Base-by-base conservation (phyloP, 2,797 vertebrate species). In the Pseudotriccus pelzelni region DNA sequence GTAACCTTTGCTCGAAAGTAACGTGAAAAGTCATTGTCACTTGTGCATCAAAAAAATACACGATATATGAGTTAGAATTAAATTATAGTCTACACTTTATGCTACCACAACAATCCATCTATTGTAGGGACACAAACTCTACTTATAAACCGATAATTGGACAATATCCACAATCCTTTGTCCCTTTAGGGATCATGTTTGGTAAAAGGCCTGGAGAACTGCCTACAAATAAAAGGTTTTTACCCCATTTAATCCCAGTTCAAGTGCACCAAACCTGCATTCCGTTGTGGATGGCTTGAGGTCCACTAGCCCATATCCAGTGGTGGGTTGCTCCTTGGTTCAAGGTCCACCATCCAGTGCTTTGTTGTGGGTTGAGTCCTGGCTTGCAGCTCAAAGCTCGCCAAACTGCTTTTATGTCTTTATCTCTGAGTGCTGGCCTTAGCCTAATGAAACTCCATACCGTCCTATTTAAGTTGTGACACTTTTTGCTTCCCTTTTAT, bases 71-170 rank as follows among this genome's bases (percentile, higher is more conserved):
- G 23, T 69, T 55, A 2, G 6, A 72, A 75, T 68, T 81, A 67
- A 78, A 23, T 56, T 0, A 25, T 30, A 49, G 11, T 74, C 6
- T 60, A 15, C 25, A 50, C 17, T 58, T 66, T 50, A 4, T 66
- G 50, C 27, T 37, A 68, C 25, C 34, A 50, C 52, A 50, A 6
- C 13, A 63, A 28, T n/a, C 11, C 18, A 11, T 43, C 62, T 39
- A 4, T 22, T 84, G 39, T 55, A 24, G 5, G 25, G 41, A 22
- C 73, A 55, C 9, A 73, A 59, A 10, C 14, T 39, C 6, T 53
- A 23, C n/a, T 49, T 0, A 0, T 44, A 83, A 92, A 58, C 9
- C 16, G 4, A 1, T 24, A 23, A 9, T 0, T 59, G 24, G 27
- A 34, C 49, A 52, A 24, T 32, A 60, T 32, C 12, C 25, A 58